Percentiles rank a stretch among this genome's conserved stretches.
phyloP scores from a whole-genome alignment of 2,113 vertebrate species.

The Rhinogobius similis region DNA sequence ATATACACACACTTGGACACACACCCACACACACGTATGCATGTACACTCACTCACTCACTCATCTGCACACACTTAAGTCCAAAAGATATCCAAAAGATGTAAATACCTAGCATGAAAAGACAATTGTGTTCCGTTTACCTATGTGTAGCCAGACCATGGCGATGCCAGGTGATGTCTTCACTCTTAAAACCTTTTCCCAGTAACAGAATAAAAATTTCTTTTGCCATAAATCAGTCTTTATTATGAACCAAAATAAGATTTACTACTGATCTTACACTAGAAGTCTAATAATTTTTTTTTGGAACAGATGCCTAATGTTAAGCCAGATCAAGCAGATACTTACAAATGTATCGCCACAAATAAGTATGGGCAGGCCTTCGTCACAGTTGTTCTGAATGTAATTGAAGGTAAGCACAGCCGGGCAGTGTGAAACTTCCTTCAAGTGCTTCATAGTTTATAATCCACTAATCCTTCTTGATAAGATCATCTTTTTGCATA shows the following conservation, averaged over 20 bases:
- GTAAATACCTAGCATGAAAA: too few relatives aligned
- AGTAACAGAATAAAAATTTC: too few relatives aligned
- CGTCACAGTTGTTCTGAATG: constrained; percentile 81
- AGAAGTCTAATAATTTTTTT: neutral
- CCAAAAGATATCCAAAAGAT: too few relatives aligned
- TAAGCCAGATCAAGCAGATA: constrained; percentile 78
- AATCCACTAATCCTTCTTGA: neutral
- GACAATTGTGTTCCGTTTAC: too few relatives aligned
- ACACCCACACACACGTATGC: too few relatives aligned
- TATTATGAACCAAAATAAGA: neutral
- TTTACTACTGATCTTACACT: neutral
- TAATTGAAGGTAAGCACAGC: constrained; percentile 80
- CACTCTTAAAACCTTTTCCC: too few relatives aligned
- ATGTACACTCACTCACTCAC: too few relatives aligned
- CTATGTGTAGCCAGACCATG: too few relatives aligned
- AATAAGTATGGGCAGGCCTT: constrained; percentile 83
- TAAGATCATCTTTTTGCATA: neutral
- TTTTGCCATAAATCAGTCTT: too few relatives aligned
- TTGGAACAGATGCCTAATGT: constrained; percentile 81
- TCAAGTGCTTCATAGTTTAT: neutral
- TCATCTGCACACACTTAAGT: too few relatives aligned
- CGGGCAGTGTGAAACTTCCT: neutral
- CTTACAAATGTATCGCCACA: constrained; percentile 81
- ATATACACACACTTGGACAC: too few relatives aligned
- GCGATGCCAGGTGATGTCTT: too few relatives aligned